A percentile compares a stretch with the other conserved stretches of the same genome.
phyloP scores from a whole-genome alignment of 2,113 vertebrate genomes.

The Holacanthus passer region DNA sequence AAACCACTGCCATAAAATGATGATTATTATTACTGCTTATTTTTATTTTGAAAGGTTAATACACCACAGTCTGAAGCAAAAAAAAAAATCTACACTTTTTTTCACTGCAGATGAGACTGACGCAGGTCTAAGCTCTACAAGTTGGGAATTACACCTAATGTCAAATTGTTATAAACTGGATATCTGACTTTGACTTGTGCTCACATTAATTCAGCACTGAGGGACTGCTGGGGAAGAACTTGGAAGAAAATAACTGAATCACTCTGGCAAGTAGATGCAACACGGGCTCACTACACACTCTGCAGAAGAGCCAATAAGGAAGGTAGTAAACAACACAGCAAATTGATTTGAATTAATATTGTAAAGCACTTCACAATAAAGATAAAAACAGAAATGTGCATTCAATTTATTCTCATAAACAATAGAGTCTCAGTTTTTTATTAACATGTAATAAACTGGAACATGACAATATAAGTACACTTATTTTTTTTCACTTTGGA shows the following conservation, averaged over 20 bases:
- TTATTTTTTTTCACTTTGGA: background rate
- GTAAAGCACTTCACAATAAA: no score
- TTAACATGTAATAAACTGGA: background rate
- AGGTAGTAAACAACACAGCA: background rate
- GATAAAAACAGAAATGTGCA: background rate
- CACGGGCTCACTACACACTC: background rate
- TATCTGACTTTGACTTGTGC: background rate
- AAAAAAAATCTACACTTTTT: background rate
- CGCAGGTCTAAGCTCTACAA: background rate
- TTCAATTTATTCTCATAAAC: background rate
- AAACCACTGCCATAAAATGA: background rate
- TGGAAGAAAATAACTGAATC: no score
- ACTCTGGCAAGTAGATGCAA: background rate
- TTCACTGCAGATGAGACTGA: background rate
- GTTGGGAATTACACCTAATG: background rate
- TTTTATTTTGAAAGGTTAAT: background rate
- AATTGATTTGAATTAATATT: background rate
- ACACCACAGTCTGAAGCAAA: no score
- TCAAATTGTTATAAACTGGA: background rate
- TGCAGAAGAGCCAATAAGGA: background rate
- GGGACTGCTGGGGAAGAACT: background rate
- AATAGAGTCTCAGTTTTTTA: background rate
- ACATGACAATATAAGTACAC: background rate
- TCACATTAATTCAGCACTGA: background rate
- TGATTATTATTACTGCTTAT: background rate